Evolutionary conservation across 92 coral and sea anemone genomes (phyloP).

Genomic region (Isaurus tuberculatus): DNA sequence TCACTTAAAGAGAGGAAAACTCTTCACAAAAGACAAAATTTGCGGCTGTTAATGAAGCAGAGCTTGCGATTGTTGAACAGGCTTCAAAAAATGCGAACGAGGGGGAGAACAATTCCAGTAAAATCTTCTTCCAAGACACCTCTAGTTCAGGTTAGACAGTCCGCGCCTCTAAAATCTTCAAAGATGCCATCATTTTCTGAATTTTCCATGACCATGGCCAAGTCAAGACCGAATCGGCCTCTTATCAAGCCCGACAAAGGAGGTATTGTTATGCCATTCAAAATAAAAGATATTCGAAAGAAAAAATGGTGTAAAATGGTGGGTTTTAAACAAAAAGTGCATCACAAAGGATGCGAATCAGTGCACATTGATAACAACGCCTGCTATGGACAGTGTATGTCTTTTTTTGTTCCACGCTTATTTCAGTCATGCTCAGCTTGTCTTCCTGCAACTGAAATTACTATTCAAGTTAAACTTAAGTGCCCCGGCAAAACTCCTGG

Average conservation of each 20-base stretch:
- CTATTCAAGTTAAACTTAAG: constrained; percentile 55
- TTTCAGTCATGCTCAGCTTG: constrained; percentile 74
- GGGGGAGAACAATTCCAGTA: neutral
- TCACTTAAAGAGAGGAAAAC: neutral
- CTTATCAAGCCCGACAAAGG: constrained; percentile 31
- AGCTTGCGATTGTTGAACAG: neutral
- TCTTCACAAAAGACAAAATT: neutral
- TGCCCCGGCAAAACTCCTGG: constrained; percentile 62
- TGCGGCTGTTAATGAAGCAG: neutral
- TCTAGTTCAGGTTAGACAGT: neutral
- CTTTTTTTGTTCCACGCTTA: constrained; percentile 70
- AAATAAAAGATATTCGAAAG: neutral
- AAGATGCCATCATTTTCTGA: neutral
- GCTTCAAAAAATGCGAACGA: neutral
- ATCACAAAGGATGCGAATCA: constrained; percentile 71
- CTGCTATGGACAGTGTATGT: constrained; percentile 84
- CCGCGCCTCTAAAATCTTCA: neutral
- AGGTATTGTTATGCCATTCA: constrained; percentile 20
- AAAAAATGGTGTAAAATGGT: constrained; percentile 62
- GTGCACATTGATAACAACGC: constrained; percentile 57
- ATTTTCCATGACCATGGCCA: neutral
- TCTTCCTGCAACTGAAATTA: constrained; percentile 40
- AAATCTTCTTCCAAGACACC: neutral
- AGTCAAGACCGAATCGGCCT: neutral
- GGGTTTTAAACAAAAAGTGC: constrained; percentile 60